Conservation (phyloP, 2,113 vertebrate species). For the Syrmaticus mikado region DNA sequence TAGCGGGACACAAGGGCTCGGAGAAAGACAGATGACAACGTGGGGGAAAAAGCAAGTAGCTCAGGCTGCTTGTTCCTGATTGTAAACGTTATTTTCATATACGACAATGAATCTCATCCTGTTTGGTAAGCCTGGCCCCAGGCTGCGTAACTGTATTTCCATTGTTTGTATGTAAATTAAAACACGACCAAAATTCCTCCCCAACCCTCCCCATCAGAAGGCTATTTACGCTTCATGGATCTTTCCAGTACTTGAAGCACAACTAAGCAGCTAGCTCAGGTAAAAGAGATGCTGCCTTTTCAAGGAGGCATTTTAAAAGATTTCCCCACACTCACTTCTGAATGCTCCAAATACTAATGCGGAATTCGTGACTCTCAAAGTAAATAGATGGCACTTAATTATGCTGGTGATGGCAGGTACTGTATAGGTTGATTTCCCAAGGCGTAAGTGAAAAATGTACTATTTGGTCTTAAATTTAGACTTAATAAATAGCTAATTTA, state of each 20-base stretch:
- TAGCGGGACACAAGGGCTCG: conserved; percentile 55
- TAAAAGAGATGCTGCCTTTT: conserved; percentile 58
- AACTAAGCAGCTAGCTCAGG: conserved; percentile 72
- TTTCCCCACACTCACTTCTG: conserved; percentile 29
- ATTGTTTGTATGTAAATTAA: conserved; percentile 67
- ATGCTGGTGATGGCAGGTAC: conserved; percentile 82
- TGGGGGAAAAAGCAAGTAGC: conserved; percentile 42
- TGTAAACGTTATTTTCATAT: conserved; percentile 64
- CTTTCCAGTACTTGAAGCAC: conserved; percentile 75
- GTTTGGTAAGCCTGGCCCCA: conserved; percentile 68
- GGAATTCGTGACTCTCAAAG: conserved; percentile 75
- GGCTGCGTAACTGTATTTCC: conserved; percentile 28
- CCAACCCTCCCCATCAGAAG: conserved; percentile 32
- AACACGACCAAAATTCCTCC: conserved; percentile 31
- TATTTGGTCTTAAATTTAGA: conserved; percentile 94
- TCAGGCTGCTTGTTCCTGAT: conserved; percentile 58
- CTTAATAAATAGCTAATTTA: conserved; percentile 99
- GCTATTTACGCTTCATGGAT: conserved; percentile 72
- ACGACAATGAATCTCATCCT: conserved; percentile 47
- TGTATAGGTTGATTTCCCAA: conserved; percentile 92
- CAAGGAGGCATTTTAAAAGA: conserved; percentile 59
- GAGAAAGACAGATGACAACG: conserved; percentile 65
- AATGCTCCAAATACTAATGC: conserved; percentile 80
- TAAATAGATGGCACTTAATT: conserved; percentile 83
- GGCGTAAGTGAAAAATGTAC: conserved; percentile 90